A percentile compares a stretch with the other conserved stretches of the same genome.
phyloP scores from a whole-genome alignment of 2,888 invertebrate genomes.

The Chironomus riparius region DNA sequence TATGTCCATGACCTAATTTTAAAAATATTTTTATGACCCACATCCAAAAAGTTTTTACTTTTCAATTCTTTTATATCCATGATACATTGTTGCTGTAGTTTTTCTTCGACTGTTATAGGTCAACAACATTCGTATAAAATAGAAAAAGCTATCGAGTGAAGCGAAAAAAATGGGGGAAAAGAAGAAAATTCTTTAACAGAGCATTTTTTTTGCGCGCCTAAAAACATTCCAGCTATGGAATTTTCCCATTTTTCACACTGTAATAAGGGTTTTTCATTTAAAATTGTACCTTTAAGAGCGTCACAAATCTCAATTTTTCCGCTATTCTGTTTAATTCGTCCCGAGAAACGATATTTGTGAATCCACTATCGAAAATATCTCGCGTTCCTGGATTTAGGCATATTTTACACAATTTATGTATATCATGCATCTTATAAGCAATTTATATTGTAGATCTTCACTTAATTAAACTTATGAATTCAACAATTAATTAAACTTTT shows the following conservation, averaged over 20 bases:
- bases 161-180: neutral
- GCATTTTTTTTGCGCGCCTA: neutral
- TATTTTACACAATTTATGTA: constrained; percentile 9
- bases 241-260: neutral
- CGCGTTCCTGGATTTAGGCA: constrained; percentile 3
- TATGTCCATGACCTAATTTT: constrained; percentile 1
- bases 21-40: neutral
- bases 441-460: neutral
- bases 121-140: neutral
- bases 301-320: constrained; percentile 19
- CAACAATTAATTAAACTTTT: neutral
- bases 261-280: neutral
- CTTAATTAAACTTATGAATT: neutral
- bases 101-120: neutral
- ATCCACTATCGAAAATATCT: constrained; percentile 3
- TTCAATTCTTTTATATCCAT: neutral
- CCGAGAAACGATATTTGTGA: neutral
- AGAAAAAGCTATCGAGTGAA: neutral
- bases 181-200: neutral
- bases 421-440: neutral
- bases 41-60: neutral
- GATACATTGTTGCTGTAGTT: neutral
- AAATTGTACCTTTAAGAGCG: constrained; percentile 13
- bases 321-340: constrained; percentile 16
- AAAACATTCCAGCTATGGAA: neutral